phyloP scores from a whole-genome alignment of 2,888 invertebrate species.

The Boloria euphrosyne region DNA sequence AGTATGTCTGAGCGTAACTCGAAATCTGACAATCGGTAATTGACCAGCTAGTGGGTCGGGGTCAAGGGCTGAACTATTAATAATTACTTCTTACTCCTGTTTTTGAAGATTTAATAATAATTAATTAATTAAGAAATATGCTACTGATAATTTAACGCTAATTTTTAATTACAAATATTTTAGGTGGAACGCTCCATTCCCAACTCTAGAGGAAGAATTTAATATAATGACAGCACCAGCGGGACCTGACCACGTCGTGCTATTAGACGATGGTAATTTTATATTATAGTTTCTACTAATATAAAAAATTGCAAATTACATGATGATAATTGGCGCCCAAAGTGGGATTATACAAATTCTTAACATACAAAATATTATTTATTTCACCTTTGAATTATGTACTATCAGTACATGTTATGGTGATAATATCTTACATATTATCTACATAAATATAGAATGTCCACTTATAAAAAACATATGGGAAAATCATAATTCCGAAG shows the following conservation, averaged over 20 bases:
- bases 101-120: no score
- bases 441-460: not conserved
- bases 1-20: no score
- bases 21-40: no score
- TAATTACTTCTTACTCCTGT: no score
- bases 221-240: constrained; percentile 92
- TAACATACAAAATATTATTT: constrained; percentile 17
- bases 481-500: constrained; percentile 42
- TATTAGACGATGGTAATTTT: constrained; percentile 89
- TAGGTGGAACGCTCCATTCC: constrained; percentile 95
- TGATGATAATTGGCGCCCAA: constrained; percentile 21
- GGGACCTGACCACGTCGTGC: constrained; percentile 85
- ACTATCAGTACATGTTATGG: not conserved
- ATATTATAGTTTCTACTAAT: constrained; percentile 1
- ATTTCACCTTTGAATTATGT: not conserved
- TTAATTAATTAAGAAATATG: no score
- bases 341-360: constrained; percentile 5
- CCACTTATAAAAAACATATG: constrained; percentile 19
- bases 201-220: constrained; percentile 96
- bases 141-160: no score
- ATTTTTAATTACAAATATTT: constrained; percentile 43
- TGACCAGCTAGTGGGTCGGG: no score
- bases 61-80: no score
- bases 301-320: not conserved
- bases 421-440: not conserved